Conservation (phyloP, 1,140 invertebrate genomes). For the Eubasilissa regina region DNA sequence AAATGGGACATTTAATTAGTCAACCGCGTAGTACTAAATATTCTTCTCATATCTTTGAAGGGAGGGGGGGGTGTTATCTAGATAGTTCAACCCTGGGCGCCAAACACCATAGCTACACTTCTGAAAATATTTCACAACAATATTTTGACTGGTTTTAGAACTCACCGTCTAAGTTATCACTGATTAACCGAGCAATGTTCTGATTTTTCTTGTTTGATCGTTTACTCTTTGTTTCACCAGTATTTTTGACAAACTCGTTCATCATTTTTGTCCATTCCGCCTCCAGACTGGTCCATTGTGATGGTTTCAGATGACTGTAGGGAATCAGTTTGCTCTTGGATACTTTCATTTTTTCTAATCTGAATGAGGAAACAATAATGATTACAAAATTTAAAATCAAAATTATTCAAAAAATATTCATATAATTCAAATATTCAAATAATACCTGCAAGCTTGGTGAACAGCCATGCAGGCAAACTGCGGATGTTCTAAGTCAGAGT, state of each 20-base stretch:
- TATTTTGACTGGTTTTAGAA: too few species aligned
- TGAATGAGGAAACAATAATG: constrained; percentile 24
- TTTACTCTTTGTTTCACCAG: background rate
- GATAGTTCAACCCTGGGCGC: too few species aligned
- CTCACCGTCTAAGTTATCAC: constrained; percentile 10
- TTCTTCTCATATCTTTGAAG: too few species aligned
- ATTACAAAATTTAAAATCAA: background rate
- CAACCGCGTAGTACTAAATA: too few species aligned
- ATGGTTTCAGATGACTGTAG: constrained; percentile 42
- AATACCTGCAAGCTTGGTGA: constrained; percentile 63
- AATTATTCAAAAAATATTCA: background rate
- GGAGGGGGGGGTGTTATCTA: too few species aligned
- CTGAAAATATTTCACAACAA: too few species aligned
- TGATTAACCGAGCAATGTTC: constrained; percentile 5
- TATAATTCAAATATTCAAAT: background rate
- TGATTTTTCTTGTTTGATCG: background rate
- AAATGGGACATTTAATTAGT: too few species aligned
- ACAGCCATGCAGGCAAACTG: constrained; percentile 63
- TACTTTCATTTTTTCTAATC: constrained; percentile 46
- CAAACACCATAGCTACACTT: too few species aligned
- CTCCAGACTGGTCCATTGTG: constrained; percentile 47
- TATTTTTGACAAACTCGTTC: constrained; percentile 4
- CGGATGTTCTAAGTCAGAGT: constrained; percentile 61
- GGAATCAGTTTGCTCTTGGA: constrained; percentile 45
- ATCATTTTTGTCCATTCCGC: constrained; percentile 44